Conservation (phyloP, 2,797 vertebrate species). For the Hippoglossus hippoglossus region DNA sequence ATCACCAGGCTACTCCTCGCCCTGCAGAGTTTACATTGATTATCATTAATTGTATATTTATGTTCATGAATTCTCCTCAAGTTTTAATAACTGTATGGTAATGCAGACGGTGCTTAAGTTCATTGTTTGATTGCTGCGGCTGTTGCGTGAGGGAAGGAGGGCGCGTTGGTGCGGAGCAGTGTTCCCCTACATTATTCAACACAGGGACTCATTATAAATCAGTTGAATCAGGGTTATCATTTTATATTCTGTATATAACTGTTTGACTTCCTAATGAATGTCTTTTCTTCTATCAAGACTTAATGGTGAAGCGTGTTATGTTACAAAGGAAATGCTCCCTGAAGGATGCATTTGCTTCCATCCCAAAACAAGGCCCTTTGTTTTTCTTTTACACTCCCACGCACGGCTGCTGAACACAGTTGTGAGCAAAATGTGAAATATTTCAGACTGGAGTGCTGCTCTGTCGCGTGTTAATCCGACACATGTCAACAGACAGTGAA, state of each 20-base stretch:
- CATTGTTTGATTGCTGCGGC: constrained; percentile 57
- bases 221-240: constrained; percentile 59
- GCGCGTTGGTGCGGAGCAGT: constrained; percentile 41
- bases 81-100: constrained; percentile 66
- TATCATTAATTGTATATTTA: constrained; percentile 66
- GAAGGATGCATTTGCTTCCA: constrained; percentile 22
- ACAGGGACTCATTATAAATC: constrained; percentile 69
- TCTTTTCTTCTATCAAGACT: constrained; percentile 52
- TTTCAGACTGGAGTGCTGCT: constrained; percentile 13
- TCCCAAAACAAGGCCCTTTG: constrained; percentile 18
- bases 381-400: constrained; percentile 22
- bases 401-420: constrained; percentile 15
- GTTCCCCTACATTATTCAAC: constrained; percentile 73
- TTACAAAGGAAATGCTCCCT: constrained; percentile 49
- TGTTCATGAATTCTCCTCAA: constrained; percentile 61
- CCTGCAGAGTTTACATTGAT: constrained; percentile 57
- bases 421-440: constrained; percentile 28
- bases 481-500: constrained; percentile 16
- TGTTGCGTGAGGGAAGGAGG: constrained; percentile 34
- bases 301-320: constrained; percentile 35
- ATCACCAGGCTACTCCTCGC: constrained; percentile 34
- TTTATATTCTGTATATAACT: constrained; percentile 62
- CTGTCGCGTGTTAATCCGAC: constrained; percentile 12
- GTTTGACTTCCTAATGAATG: constrained; percentile 62
- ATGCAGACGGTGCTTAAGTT: constrained; percentile 55